These are phyloP conservation scores for Centrocercus urophasianus DNA, from an alignment of 2,113 vertebrate species.

Conservation along the genomic window DNA sequence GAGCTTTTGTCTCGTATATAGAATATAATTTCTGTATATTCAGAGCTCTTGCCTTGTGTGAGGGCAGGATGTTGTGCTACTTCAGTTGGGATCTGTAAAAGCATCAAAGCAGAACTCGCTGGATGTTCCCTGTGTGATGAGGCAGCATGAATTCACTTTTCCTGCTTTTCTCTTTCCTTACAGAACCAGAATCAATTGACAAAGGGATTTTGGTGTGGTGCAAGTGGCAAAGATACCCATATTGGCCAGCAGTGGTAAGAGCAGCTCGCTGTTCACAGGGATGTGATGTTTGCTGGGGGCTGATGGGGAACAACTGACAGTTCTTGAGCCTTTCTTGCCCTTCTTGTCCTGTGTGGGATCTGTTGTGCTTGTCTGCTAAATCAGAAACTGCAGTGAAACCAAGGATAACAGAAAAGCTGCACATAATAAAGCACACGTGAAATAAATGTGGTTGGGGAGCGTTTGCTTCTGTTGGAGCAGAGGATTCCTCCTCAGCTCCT, in stretches of 20 bases:
- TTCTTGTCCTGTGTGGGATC: not conserved
- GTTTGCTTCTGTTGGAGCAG: accelerated
- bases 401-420: not conserved
- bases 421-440: accelerated
- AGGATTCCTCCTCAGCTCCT: not conserved
- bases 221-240: constrained; percentile 78
- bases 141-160: not conserved
- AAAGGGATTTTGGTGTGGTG: constrained; percentile 82
- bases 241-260: constrained; percentile 85
- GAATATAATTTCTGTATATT: not conserved
- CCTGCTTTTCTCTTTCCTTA: not conserved
- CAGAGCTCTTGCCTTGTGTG: not conserved
- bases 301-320: not conserved
- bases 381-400: not conserved
- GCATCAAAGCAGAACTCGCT: not conserved
- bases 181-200: constrained; percentile 73
- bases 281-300: accelerated
- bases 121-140: not conserved
- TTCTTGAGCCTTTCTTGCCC: not conserved
- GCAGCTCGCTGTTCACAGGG: not conserved
- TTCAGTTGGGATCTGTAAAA: not conserved
- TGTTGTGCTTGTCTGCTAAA: not conserved
- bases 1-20: too few relatives aligned
- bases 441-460: accelerated
- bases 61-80: accelerated